Conservation (phyloP, 2,113 vertebrate genomes). For the Dicrurus megarhynchus region DNA sequence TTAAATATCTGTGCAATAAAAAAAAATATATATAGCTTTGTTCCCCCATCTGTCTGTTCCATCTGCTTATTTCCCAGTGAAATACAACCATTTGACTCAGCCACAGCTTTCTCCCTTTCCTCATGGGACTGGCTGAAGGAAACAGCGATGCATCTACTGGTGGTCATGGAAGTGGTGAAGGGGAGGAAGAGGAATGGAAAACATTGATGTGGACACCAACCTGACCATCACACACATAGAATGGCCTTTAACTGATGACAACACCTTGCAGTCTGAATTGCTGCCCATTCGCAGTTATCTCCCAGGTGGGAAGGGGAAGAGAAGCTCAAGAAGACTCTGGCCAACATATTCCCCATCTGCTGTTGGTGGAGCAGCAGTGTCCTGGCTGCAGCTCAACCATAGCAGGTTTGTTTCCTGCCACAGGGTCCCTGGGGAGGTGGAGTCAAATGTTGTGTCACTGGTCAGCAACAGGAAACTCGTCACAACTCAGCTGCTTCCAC, state of each 20-base stretch:
- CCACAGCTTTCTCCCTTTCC: not conserved
- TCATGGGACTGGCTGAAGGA: not conserved
- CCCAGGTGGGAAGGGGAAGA: not conserved
- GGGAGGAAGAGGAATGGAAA: not conserved
- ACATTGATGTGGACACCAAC: not conserved
- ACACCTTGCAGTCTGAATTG: not conserved
- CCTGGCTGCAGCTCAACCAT: not conserved
- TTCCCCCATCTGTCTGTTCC: constrained; percentile 44
- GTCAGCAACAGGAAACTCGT: not conserved
- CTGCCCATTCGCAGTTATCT: not conserved
- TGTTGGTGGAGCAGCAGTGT: not conserved
- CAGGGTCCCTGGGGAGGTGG: not conserved
- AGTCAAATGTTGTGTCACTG: not conserved
- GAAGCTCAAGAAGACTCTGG: not conserved
- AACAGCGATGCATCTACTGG: not conserved
- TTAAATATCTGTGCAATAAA: constrained; percentile 36
- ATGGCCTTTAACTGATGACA: not conserved
- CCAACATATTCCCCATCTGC: not conserved
- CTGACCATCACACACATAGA: not conserved
- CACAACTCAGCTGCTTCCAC: not conserved
- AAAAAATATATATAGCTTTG: not conserved
- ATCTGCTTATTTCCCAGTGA: constrained; percentile 36
- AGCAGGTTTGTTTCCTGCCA: not conserved
- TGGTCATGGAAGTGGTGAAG: not conserved
- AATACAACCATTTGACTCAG: not conserved